These are phyloP conservation scores for Nudaria mundana DNA, from an alignment of 2,888 invertebrate species.

Conservation along the genomic window DNA sequence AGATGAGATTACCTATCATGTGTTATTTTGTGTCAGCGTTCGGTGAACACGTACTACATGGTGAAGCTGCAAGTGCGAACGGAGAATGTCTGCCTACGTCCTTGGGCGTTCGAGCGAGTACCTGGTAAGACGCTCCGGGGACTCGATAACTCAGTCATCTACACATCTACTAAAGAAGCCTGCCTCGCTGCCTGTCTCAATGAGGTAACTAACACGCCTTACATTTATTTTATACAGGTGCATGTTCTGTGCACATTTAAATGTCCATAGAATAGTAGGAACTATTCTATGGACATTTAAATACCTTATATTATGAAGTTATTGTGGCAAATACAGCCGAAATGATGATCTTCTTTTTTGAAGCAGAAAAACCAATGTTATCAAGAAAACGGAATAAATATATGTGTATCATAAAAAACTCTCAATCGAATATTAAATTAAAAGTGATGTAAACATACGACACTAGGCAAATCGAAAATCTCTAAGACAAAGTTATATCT, in stretches of 20 bases:
- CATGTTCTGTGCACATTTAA: no score
- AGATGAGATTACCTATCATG: slow-evolving; percentile 29
- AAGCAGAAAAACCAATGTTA: no score
- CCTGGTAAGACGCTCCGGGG: slow-evolving; percentile 96
- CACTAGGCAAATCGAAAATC: background rate
- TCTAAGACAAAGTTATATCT: background rate
- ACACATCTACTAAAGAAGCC: slow-evolving; percentile 96
- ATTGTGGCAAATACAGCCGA: no score
- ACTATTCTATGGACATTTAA: no score
- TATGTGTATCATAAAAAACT: no score
- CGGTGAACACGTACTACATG: slow-evolving; percentile 97
- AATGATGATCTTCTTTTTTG: no score
- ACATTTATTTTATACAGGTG: slow-evolving; percentile 15
- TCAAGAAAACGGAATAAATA: no score
- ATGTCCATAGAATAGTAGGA: no score
- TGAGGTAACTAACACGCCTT: slow-evolving; percentile 82
- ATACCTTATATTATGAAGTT: no score
- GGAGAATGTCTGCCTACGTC: slow-evolving; percentile 94
- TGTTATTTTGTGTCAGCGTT: slow-evolving; percentile 35
- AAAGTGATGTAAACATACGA: background rate
- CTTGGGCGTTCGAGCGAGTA: slow-evolving; percentile 96
- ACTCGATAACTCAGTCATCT: slow-evolving; percentile 94
- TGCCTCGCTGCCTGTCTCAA: slow-evolving; percentile 95
- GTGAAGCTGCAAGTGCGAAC: slow-evolving; percentile 94
- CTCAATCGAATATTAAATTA: no score